A percentile compares a stretch with the other conserved stretches of the same genome.
Evolutionary conservation across 2,888 invertebrate genomes (phyloP).

Genomic region (Cheilosia vernalis): DNA sequence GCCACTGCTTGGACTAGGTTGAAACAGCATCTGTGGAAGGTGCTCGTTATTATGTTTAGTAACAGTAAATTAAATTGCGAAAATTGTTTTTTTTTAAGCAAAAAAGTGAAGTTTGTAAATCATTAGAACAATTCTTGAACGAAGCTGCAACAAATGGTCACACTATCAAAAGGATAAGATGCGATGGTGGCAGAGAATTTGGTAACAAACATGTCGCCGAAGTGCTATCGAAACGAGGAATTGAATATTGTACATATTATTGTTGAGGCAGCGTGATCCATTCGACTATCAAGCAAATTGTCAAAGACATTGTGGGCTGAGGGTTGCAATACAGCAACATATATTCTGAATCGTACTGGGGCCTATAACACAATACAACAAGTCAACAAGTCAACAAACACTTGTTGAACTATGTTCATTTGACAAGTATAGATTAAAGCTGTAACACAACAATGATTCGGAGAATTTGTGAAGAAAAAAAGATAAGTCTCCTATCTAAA

Average conservation of each 20-base stretch:
- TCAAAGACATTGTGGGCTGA: conserved; percentile 12
- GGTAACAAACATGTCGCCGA: neutral
- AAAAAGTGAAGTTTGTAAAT: conserved; percentile 27
- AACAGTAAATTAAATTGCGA: conserved; percentile 37
- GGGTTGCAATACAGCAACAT: conserved; percentile 19
- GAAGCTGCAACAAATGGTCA: conserved; percentile 37
- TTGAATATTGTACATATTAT: conserved; percentile 17
- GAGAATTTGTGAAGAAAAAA: too few relatives aligned
- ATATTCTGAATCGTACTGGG: conserved; percentile 15
- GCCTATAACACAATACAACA: too few relatives aligned
- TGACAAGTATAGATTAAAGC: too few relatives aligned
- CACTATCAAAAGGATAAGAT: conserved; percentile 42
- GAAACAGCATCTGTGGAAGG: conserved; percentile 40
- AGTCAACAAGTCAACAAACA: too few relatives aligned
- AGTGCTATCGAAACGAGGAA: conserved; percentile 8
- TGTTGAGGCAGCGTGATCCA: conserved; percentile 24
- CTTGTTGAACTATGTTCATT: too few relatives aligned
- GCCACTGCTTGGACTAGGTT: too few relatives aligned
- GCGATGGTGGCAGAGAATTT: conserved; percentile 37
- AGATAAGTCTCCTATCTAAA: too few relatives aligned
- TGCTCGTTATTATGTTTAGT: conserved; percentile 27
- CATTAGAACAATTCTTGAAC: conserved; percentile 37
- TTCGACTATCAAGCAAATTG: conserved; percentile 22
- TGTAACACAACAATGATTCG: too few relatives aligned
- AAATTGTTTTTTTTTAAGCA: conserved; percentile 19